Evolutionary conservation across 2,113 vertebrate genomes (phyloP), one percentile per base, ranked within the genome.

Genomic region (Callorhinus ursinus): DNA sequence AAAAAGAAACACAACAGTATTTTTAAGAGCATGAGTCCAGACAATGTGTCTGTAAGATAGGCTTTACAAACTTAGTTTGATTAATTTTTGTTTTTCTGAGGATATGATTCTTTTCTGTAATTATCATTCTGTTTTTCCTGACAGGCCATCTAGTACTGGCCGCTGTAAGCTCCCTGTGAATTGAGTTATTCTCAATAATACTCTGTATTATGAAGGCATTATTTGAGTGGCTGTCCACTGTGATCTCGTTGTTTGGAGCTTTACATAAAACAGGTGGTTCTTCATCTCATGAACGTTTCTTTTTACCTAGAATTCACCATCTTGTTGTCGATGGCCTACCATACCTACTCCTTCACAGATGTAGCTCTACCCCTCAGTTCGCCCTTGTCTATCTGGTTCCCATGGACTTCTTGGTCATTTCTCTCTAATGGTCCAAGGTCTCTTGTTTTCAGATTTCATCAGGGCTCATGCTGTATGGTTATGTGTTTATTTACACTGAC

Each of bases 101-200:
- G 80, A 96, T 96, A 96, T 97, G 91, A 97, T 96, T 97, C 88
- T 97, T 96, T 96, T 97, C 93, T 92, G 72, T 95, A 98, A 98
- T 97, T 93, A 97, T 88, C 14, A 4, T 95, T 95, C 82, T 97
- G 83, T 95, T 98, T 96, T 83, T 94, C 76, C 74, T 94, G 95
- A 98, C 97, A 97, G 98, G 94, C 97, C 74, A 92, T 98, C 96
- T 94, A 96, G 69, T 88, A 91, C 84, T 57, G 96, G 46, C 94
- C 28, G 61, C 97, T 82, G n/a, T 92, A 89, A 96, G 94, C 95
- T 96, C 95, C 79, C 67, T 81, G 94, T 16, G 97, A 98, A 98
- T 98, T 97, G 97, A 98, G 97, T 98, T 98, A 98, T 98, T 98
- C 97, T 92, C 97, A 97, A 53, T 98, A 97, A 98, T 92, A 69